These are phyloP conservation scores for Neodontobutis hainanensis DNA, from an alignment of 2,113 vertebrate genomes.

Conservation along the genomic window DNA sequence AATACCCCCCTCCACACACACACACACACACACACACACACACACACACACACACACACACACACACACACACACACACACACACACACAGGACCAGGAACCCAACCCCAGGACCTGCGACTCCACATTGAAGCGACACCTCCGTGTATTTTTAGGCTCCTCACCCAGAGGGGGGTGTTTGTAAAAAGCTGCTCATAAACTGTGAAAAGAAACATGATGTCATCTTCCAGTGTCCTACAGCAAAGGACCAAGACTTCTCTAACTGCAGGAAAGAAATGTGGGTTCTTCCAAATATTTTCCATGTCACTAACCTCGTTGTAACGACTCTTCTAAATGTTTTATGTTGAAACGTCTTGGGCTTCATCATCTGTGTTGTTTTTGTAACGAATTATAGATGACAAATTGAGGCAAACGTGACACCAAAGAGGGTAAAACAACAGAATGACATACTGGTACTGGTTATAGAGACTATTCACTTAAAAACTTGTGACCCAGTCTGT, in stretches of 20 bases:
- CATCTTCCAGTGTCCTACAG: conserved; percentile 16
- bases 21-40: too few relatives aligned
- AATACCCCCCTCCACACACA: conserved; percentile 3
- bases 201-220: conserved; percentile 36
- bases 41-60: not conserved
- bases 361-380: too few relatives aligned
- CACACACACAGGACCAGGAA: not conserved
- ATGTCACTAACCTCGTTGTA: too few relatives aligned
- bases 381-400: not conserved
- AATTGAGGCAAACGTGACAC: too few relatives aligned
- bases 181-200: conserved; percentile 41
- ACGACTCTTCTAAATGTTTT: too few relatives aligned
- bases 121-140: conserved; percentile 56
- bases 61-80: too few relatives aligned
- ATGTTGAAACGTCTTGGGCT: too few relatives aligned
- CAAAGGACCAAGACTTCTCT: not conserved
- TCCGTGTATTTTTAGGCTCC: conserved; percentile 81
- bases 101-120: conserved; percentile 28
- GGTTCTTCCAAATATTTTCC: too few relatives aligned
- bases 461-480: conserved; percentile 17
- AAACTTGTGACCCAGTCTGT: not conserved
- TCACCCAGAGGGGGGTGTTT: conserved; percentile 47
- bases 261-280: too few relatives aligned
- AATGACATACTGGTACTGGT: conserved; percentile 8
- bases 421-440: too few relatives aligned